Conservation (phyloP, 2,888 invertebrate species). For the Linyphia triangularis region DNA sequence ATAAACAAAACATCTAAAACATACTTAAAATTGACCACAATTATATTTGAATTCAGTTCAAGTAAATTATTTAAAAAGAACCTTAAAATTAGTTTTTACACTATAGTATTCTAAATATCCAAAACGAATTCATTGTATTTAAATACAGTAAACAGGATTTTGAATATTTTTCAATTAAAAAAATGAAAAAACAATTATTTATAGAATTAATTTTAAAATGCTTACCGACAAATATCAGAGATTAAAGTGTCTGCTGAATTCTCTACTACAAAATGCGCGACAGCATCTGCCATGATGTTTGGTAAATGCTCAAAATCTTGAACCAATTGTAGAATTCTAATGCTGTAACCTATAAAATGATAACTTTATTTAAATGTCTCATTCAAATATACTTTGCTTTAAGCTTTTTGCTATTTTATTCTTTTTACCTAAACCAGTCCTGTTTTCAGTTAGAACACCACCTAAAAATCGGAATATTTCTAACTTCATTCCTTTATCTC, state of each 20-base stretch:
- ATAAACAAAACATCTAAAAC: too few species aligned
- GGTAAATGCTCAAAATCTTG: conserved; percentile 88
- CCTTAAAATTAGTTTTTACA: too few species aligned
- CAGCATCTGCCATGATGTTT: conserved; percentile 85
- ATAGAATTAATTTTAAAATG: too few species aligned
- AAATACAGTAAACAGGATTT: too few species aligned
- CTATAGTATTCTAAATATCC: too few species aligned
- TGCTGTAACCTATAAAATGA: conserved; percentile 78
- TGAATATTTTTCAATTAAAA: too few species aligned
- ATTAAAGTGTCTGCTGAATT: conserved; percentile 86
- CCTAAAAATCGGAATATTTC: conserved; percentile 90
- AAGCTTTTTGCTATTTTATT: neutral
- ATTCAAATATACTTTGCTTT: too few species aligned
- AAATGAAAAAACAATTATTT: too few species aligned
- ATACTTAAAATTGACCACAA: too few species aligned
- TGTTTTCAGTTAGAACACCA: conserved; percentile 88
- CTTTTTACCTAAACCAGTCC: conserved; percentile 84
- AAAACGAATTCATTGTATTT: too few species aligned
- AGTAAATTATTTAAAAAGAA: too few species aligned
- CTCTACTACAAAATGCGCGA: conserved; percentile 85
- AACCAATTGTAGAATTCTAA: conserved; percentile 84
- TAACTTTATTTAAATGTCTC: neutral
- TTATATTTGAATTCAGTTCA: too few species aligned
- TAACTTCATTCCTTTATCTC: conserved; percentile 84
- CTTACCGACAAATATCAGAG: conserved; percentile 84